Evolutionary conservation across 1,140 invertebrate genomes (phyloP).

Genomic region (Cherax quadricarinatus): DNA sequence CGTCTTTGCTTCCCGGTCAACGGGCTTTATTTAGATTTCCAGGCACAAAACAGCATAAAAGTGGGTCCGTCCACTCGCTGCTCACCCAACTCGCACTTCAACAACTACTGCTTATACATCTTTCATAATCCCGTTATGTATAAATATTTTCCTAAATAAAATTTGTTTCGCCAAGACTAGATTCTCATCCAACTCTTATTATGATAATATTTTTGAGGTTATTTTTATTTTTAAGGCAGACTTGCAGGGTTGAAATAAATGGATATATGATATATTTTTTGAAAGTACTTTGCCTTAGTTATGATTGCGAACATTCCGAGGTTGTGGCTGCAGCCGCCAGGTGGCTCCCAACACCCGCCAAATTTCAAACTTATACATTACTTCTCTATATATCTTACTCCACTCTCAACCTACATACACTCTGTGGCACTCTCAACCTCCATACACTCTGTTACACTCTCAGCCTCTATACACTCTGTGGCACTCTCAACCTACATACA

Average conservation of each 20-base stretch:
- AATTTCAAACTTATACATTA: background rate
- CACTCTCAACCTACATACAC: background rate
- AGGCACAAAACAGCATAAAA: constrained; percentile 2
- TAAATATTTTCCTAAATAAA: no score
- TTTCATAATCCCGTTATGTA: background rate
- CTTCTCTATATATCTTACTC: background rate
- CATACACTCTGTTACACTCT: no score
- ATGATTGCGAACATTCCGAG: constrained; percentile 52
- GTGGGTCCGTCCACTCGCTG: background rate
- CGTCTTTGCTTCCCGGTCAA: background rate
- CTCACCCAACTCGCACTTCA: background rate
- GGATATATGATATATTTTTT: background rate
- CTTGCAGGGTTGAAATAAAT: no score
- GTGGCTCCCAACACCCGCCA: constrained; percentile 33
- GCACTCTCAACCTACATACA: no score
- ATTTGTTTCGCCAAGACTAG: background rate
- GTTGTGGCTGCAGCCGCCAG: constrained; percentile 20
- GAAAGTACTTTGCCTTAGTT: constrained; percentile 29
- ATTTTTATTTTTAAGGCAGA: background rate
- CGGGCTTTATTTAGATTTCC: background rate
- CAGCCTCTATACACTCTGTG: no score
- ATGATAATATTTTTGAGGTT: background rate
- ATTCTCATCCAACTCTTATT: background rate
- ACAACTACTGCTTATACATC: background rate
- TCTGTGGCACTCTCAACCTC: no score